Conservation (phyloP, 1,140 invertebrate genomes). For the Drosophila santomea region DNA sequence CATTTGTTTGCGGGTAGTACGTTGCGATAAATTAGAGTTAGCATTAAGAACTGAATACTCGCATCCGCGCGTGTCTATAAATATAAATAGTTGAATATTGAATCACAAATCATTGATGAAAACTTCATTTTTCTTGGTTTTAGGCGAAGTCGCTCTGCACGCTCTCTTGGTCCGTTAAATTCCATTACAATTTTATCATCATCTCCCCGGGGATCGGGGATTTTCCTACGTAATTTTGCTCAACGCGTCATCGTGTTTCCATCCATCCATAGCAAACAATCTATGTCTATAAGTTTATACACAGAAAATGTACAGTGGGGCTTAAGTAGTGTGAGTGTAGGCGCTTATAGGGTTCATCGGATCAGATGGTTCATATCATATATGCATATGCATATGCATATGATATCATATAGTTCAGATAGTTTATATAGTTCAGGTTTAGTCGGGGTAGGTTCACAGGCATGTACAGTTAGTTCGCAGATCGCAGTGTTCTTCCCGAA, state of each 20-base stretch:
- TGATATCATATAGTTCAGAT: slow-evolving; percentile 15
- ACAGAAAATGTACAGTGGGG: slow-evolving; percentile 77
- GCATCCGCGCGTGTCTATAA: slow-evolving; percentile 45
- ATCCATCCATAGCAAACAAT: slow-evolving; percentile 67
- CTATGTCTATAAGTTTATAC: slow-evolving; percentile 66
- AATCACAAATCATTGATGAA: slow-evolving; percentile 85
- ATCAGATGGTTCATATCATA: slow-evolving; percentile 18
- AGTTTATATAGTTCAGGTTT: slow-evolving; percentile 22
- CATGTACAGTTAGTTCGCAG: slow-evolving; percentile 65
- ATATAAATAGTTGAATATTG: slow-evolving; percentile 79
- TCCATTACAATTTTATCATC: slow-evolving; percentile 76
- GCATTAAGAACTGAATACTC: slow-evolving; percentile 70
- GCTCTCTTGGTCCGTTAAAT: slow-evolving; percentile 83
- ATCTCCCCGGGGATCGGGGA: slow-evolving; percentile 7
- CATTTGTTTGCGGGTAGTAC: slow-evolving; percentile 72
- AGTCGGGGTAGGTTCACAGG: slow-evolving; percentile 54
- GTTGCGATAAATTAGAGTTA: slow-evolving; percentile 70
- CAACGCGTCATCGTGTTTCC: slow-evolving; percentile 54
- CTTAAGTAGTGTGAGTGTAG: slow-evolving; percentile 23
- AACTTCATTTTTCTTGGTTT: slow-evolving; percentile 80
- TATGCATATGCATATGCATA: no score
- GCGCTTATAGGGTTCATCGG: slow-evolving; percentile 11
- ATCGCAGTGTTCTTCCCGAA: slow-evolving; percentile 52
- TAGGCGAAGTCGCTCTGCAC: slow-evolving; percentile 80
- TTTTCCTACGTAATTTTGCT: slow-evolving; percentile 26